Conservation (phyloP, 1,140 invertebrate genomes). For the Myzus persicae region DNA sequence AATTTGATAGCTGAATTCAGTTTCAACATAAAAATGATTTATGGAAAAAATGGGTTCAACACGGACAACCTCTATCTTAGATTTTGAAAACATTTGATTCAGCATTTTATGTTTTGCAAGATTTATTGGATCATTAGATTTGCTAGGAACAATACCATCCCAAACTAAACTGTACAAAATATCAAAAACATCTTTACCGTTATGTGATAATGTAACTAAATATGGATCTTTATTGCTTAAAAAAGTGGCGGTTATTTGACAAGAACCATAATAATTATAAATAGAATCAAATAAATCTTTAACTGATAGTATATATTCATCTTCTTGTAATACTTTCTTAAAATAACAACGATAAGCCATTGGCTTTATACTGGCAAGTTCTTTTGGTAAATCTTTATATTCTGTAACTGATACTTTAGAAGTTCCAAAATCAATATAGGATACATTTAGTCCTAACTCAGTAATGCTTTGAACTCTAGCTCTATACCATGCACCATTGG, state of each 20-base stretch:
- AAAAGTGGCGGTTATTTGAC: not conserved
- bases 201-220: not conserved
- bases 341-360: not conserved
- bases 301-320: not conserved
- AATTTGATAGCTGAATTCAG: not conserved
- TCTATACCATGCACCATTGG: not conserved
- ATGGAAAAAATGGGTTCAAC: not conserved
- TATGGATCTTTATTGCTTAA: not conserved
- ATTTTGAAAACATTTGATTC: not conserved
- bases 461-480: not conserved
- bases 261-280: not conserved
- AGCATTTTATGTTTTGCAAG: not conserved
- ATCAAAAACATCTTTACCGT: not conserved
- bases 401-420: not conserved
- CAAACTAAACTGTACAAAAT: not conserved
- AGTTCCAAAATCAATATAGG: not conserved
- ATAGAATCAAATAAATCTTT: not conserved
- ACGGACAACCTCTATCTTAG: not conserved
- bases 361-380: not conserved
- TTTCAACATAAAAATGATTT: constrained; percentile 28
- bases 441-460: not conserved
- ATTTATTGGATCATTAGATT: not conserved
- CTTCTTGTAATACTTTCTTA: not conserved
- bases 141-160: not conserved
- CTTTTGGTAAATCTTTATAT: not conserved